phyloP scores from a whole-genome alignment of 2,113 vertebrate genomes.

The Grammomys surdaster region DNA sequence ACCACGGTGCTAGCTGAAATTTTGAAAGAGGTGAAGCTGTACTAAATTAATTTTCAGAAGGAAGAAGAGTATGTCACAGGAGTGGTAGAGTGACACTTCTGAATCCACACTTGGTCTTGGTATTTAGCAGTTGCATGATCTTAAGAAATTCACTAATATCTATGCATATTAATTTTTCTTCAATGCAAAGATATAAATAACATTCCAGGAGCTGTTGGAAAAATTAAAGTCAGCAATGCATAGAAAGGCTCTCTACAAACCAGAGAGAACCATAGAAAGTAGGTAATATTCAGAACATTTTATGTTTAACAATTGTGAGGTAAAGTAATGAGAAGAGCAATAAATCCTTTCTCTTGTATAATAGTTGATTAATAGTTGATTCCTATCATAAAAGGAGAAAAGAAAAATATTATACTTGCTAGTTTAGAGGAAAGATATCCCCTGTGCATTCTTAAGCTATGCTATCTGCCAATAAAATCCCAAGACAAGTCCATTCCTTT shows the following conservation, averaged over 20 bases:
- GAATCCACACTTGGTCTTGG: not conserved
- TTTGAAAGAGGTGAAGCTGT: not conserved
- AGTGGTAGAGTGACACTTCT: not conserved
- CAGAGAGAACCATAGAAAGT: slow-evolving; percentile 64
- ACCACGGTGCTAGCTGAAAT: not conserved
- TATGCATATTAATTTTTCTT: slow-evolving; percentile 38
- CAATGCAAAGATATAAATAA: slow-evolving; percentile 51
- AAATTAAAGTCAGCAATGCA: slow-evolving; percentile 17
- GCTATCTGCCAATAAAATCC: slow-evolving; percentile 82
- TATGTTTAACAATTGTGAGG: slow-evolving; percentile 68
- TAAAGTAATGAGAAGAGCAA: slow-evolving; percentile 79
- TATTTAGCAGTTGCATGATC: not conserved
- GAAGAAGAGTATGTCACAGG: not conserved
- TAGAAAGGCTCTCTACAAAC: slow-evolving; percentile 67
- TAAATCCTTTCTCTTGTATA: slow-evolving; percentile 66
- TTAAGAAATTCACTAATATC: slow-evolving; percentile 9
- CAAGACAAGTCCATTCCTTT: slow-evolving; percentile 83
- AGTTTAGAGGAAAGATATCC: slow-evolving; percentile 78
- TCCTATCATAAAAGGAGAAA: slow-evolving; percentile 74
- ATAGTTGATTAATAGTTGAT: slow-evolving; percentile 70
- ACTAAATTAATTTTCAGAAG: slow-evolving; percentile 38
- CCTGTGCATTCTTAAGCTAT: slow-evolving; percentile 75
- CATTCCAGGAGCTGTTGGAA: not conserved
- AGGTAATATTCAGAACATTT: slow-evolving; percentile 63
- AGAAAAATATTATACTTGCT: slow-evolving; percentile 76